Percentiles rank a stretch among this genome's conserved stretches.
Evolutionary conservation across 2,113 vertebrate species (phyloP).

Genomic region (Lepidothrix coronata): DNA sequence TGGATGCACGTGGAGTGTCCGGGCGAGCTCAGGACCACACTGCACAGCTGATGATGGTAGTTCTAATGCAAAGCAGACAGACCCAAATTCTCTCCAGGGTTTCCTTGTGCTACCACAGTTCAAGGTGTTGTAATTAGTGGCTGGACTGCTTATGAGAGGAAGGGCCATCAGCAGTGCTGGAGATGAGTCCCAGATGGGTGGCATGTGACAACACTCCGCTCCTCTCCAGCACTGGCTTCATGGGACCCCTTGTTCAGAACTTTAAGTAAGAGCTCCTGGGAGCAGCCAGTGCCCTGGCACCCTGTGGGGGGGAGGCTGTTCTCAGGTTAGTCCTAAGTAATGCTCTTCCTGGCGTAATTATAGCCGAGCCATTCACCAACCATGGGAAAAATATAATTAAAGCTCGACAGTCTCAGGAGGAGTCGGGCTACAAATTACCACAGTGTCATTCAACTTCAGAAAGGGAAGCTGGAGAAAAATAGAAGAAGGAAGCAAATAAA

Average conservation of each 20-base stretch:
- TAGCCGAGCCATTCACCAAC: neutral
- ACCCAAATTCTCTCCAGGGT: neutral
- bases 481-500: neutral
- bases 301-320: neutral
- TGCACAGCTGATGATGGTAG: neutral
- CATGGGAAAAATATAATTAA: slow-evolving; percentile 54
- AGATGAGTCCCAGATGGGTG: neutral
- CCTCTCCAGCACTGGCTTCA: neutral
- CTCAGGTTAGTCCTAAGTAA: slow-evolving; percentile 50
- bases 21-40: neutral
- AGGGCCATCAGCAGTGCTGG: rapidly evolving
- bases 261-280: neutral
- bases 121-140: neutral
- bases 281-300: neutral
- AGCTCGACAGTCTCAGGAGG: slow-evolving; percentile 25
- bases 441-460: neutral
- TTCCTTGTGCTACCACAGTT: neutral
- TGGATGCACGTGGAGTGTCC: neutral
- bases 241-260: neutral
- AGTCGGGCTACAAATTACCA: neutral
- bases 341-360: slow-evolving; percentile 28
- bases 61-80: neutral
- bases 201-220: neutral
- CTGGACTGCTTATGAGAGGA: neutral
- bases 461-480: neutral